Evolutionary conservation across 2,113 vertebrate species (phyloP).

Genomic region (Cinclus mexicanus): DNA sequence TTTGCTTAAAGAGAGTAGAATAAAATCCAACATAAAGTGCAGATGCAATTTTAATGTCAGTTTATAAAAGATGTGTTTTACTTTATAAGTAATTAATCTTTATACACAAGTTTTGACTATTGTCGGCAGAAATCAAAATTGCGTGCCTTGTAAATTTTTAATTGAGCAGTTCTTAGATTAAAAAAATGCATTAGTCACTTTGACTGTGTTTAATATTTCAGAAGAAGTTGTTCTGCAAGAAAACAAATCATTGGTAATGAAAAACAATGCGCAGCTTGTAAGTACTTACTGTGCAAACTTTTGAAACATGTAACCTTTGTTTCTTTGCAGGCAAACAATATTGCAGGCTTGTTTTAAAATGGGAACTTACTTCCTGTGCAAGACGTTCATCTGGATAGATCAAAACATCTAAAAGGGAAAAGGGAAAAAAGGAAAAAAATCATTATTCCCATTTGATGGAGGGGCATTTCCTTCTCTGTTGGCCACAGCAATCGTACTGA

Average conservation of each 20-base stretch:
- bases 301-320: constrained; percentile 50
- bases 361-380: background rate
- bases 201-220: constrained; percentile 86
- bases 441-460: background rate
- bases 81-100: constrained; percentile 85
- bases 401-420: background rate
- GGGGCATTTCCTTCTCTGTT: background rate
- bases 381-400: background rate
- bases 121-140: constrained; percentile 88
- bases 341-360: background rate
- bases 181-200: constrained; percentile 92
- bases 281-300: constrained; percentile 66
- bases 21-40: constrained; percentile 26
- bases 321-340: constrained; percentile 29
- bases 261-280: constrained; percentile 72
- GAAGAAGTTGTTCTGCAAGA: constrained; percentile 77
- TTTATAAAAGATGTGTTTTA: constrained; percentile 69
- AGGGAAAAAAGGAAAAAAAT: background rate
- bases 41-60: constrained; percentile 76
- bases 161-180: constrained; percentile 81
- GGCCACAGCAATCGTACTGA: background rate
- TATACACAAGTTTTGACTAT: constrained; percentile 84
- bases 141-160: constrained; percentile 89
- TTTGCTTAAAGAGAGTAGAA: constrained; percentile 8
- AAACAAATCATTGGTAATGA: constrained; percentile 75